Conservation (phyloP, 2,113 vertebrate genomes). For the Eira barbara region DNA sequence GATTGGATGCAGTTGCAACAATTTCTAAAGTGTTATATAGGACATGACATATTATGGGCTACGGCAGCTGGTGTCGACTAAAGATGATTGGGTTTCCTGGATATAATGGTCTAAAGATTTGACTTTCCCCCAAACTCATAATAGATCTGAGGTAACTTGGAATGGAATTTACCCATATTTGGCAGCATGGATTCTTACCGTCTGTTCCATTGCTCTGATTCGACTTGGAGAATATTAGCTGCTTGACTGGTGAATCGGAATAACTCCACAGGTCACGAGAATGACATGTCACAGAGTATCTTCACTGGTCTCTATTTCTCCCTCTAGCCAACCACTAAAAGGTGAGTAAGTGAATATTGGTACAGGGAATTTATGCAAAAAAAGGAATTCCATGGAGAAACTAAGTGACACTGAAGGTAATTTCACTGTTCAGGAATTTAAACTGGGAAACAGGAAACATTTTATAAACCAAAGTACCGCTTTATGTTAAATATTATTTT, state of each 20-base stretch:
- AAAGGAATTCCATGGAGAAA: background rate
- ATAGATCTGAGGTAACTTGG: conserved; percentile 62
- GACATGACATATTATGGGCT: background rate
- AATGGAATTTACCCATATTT: conserved; percentile 33
- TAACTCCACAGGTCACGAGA: background rate
- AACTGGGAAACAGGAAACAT: background rate
- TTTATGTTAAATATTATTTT: background rate
- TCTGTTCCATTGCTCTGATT: conserved; percentile 23
- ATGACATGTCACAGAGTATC: background rate
- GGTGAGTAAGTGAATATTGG: background rate
- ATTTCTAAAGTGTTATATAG: conserved; percentile 58
- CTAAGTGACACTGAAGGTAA: background rate
- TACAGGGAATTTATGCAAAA: background rate
- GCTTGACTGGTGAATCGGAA: conserved; percentile 19
- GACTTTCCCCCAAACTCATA: conserved; percentile 59
- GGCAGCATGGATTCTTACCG: background rate
- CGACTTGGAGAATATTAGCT: conserved; percentile 15
- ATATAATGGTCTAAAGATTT: conserved; percentile 41
- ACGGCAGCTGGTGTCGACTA: background rate
- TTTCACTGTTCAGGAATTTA: background rate
- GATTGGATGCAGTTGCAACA: background rate
- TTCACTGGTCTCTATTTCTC: background rate
- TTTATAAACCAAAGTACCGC: background rate
- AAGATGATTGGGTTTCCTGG: conserved; percentile 60
- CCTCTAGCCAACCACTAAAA: background rate